A percentile compares a stretch with the other conserved stretches of the same genome.
phyloP scores from a whole-genome alignment of 2,888 invertebrate species.

The Stenodera caucasica region DNA sequence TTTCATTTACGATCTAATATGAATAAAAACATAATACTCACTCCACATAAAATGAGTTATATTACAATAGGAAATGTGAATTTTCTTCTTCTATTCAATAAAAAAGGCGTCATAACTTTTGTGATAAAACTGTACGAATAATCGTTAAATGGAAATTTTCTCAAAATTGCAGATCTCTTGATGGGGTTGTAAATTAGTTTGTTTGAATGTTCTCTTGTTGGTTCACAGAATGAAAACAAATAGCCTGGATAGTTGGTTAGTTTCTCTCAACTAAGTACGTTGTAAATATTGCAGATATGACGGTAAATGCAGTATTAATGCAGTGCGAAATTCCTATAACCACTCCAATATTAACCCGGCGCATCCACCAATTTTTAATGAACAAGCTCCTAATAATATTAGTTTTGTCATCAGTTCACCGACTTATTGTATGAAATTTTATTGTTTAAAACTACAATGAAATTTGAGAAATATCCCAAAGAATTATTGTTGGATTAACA shows the following conservation, averaged over 20 bases:
- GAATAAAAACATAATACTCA: no score
- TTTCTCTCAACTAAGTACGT: background rate
- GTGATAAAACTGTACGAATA: no score
- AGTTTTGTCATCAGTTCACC: background rate
- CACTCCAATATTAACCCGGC: constrained; percentile 11
- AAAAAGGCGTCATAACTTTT: no score
- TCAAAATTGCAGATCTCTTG: background rate
- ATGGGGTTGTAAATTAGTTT: background rate
- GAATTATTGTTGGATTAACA: no score
- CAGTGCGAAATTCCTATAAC: background rate
- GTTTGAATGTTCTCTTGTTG: background rate
- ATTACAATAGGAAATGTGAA: no score
- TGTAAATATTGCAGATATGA: constrained; percentile 6
- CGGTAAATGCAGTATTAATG: background rate
- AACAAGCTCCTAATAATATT: background rate
- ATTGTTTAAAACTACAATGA: no score
- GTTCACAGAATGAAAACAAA: background rate
- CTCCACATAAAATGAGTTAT: no score
- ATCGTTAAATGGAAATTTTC: no score
- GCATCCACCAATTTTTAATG: constrained; percentile 19
- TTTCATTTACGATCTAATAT: no score
- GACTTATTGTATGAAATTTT: background rate
- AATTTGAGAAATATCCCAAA: no score
- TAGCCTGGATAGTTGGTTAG: background rate
- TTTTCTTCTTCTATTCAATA: no score